Base-by-base conservation (phyloP, 2,888 invertebrate species). In the Agrilus mali region DNA sequence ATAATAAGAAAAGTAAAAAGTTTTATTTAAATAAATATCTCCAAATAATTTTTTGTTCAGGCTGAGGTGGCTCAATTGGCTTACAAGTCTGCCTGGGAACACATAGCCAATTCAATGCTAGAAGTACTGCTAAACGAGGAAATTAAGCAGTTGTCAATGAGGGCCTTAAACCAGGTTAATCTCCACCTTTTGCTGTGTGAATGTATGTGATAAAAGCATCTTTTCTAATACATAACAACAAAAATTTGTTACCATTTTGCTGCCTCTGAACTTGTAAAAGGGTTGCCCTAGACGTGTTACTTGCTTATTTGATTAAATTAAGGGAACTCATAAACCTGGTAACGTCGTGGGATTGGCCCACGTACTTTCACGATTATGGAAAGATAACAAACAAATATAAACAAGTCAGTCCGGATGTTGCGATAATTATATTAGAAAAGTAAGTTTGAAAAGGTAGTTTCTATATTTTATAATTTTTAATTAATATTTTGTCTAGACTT, bases 161-260 rank as follows among this genome's bases (percentile, higher is more conserved):
- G 94, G 3, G 94, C 95, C 5, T 71, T 97, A 35, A 87, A 95
- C 63, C 97, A 87, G 69, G 74, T 87, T 45, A 84, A 83, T 67
- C 72, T 97, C 56, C 97, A 98, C 71, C 81, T 97, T 22, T 82
- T 96, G 57, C 96, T 97, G 66, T 98, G 97, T 68, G 97, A 98
- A 75, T 85, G 82, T 82, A 70, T 67, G 73, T 61, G 45, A 40
- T 13, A 31, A 33, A 32, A 40, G 31, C 20, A 1, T 20, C 15
- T 33, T 42, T 32, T 36, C 43, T 10, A 35, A 32, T 27, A 32
- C 16, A 27, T 27, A 27, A 27, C 2, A 27, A 2, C 10, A 27
- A 27, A 27, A 8, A 10, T 7, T 27, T 27, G 8, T 41, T 47
- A 42, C 41, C 52, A 49, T 57, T 98, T 97, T 73, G 94, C 97